phyloP scores from a whole-genome alignment of 2,797 vertebrate species.

The Sibirionetta formosa region DNA sequence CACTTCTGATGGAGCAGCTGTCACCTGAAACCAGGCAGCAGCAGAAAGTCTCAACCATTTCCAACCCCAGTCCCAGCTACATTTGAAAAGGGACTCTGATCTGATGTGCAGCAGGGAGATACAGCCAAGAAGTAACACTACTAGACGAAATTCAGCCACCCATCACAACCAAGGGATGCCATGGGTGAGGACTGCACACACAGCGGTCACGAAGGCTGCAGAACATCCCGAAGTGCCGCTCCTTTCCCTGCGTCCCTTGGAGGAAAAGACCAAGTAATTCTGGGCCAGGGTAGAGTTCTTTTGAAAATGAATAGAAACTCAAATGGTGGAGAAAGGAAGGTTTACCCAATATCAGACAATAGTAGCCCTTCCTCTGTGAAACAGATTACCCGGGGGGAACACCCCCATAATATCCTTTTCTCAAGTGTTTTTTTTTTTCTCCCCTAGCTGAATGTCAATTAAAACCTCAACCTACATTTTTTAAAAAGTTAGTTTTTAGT shows the following conservation, averaged over 20 bases:
- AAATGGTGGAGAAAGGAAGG: background rate
- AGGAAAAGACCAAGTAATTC: background rate
- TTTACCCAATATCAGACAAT: background rate
- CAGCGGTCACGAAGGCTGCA: background rate
- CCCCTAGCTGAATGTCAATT: background rate
- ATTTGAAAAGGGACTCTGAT: background rate
- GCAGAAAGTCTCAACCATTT: background rate
- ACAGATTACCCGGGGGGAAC: background rate
- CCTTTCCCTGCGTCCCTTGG: background rate
- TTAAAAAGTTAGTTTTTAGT: background rate
- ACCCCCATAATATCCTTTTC: rapidly evolving
- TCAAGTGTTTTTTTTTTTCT: background rate
- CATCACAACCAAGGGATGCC: background rate
- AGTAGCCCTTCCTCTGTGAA: background rate
- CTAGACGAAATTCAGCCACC: background rate
- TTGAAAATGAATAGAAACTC: background rate
- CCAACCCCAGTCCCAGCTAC: background rate
- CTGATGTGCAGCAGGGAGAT: background rate
- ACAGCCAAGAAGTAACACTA: too few species aligned
- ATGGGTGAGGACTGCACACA: background rate
- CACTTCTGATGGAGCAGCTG: rapidly evolving
- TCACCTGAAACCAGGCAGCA: rapidly evolving
- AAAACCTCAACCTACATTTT: background rate
- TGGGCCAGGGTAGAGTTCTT: background rate
- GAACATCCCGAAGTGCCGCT: rapidly evolving